These are phyloP conservation scores for Lagopus leucura DNA, from an alignment of 2,113 vertebrate genomes.

Conservation along the genomic window DNA sequence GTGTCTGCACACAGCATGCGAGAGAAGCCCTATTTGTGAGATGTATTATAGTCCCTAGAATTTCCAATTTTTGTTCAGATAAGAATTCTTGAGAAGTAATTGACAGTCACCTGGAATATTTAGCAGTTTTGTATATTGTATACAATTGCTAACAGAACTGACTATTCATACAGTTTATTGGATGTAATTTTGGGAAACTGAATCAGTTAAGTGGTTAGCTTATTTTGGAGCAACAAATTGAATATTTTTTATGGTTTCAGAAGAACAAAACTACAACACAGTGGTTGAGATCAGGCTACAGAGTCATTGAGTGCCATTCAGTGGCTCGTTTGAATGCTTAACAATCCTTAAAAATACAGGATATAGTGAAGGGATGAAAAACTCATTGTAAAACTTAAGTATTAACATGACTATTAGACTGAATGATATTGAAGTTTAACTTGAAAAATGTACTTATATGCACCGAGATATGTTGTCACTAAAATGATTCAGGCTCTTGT, in stretches of 20 bases:
- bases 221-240: background rate
- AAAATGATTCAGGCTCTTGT: background rate
- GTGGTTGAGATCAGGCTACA: background rate
- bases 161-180: background rate
- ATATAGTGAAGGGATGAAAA: background rate
- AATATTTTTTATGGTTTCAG: background rate
- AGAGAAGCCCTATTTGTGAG: background rate
- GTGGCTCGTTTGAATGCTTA: background rate
- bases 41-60: background rate
- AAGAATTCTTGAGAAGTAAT: background rate
- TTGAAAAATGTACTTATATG: background rate
- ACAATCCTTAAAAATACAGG: background rate
- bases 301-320: background rate
- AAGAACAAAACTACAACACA: background rate
- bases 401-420: background rate
- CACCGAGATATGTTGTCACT: background rate
- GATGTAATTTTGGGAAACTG: background rate
- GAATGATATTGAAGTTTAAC: background rate
- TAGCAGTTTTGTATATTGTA: background rate
- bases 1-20: rapidly evolving
- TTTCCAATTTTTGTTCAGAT: background rate
- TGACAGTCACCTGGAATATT: background rate
- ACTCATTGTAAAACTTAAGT: background rate
- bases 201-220: background rate
- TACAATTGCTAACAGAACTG: background rate